Base-by-base conservation (phyloP, 1,140 invertebrate genomes). In the Lepidurus couesii region DNA sequence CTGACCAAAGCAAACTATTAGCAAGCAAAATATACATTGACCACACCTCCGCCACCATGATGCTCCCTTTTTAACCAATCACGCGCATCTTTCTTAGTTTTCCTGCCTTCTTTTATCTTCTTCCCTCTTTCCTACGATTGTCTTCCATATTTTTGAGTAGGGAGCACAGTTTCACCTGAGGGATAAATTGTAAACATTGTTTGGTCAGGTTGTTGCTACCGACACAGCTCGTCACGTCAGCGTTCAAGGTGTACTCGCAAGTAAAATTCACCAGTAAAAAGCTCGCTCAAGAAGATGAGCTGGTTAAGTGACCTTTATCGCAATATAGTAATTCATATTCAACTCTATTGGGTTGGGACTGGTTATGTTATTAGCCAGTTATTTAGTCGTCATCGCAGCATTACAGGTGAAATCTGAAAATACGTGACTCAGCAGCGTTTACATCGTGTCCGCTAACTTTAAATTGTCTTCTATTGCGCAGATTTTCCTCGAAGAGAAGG, bases 401-500 rank as follows among this genome's bases (percentile, higher is more conserved):
- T 65, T 65, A 21, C 53, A 13, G 53, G 53, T 65, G 21, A 65
- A 21, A 9, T 65, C 21, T 11, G 13, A n/a, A 9, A 13, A 65
- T 16, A 13, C 53, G 8, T 34, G 34, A 34, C 34, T 34, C 1
- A 4, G 34, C 1, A 4, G 34, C 34, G 34, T 34, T 34, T 34
- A 34, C 34, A 34, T 34, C 26, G 34, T 34, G 34, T 34, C 34
- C 34, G 3, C 53, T 65, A 65, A 65, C 21, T 77, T 74, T 34
- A 34, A 34, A 34, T 79, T 79, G 75, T 79, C 24, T 16, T 77
- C 83, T 81, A 80, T 45, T 82, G 85, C 86, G 47, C 81, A 91
- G 90, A 88, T 81, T 84, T 90, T 77, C 85, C 86, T 21, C 84
- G 85, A 53, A 87, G 88, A 84, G 84, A 84, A 42, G 90, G 89